These are phyloP conservation scores for Nyleta sp. DNA, from an alignment of 2,888 invertebrate species.

Conservation along the genomic window DNA sequence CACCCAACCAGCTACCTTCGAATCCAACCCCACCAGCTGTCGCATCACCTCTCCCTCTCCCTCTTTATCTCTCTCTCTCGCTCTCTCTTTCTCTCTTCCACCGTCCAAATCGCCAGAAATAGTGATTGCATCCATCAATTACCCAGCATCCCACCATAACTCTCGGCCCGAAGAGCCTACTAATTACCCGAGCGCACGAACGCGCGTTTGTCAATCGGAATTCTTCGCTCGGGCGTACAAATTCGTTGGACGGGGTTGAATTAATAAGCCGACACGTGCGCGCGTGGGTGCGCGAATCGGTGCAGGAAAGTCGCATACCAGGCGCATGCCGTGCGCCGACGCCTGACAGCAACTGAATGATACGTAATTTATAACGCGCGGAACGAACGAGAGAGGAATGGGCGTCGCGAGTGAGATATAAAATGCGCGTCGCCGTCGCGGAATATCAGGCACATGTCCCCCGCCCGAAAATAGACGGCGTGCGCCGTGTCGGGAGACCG, in stretches of 20 bases:
- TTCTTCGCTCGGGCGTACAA: constrained; percentile 42
- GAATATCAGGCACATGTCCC: constrained; percentile 81
- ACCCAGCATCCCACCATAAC: constrained; percentile 19
- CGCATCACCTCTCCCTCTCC: too few relatives aligned
- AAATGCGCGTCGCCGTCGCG: constrained; percentile 65
- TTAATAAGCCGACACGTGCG: constrained; percentile 57
- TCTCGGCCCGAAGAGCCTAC: constrained; percentile 27
- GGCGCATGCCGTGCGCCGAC: constrained; percentile 73
- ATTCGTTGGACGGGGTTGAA: constrained; percentile 48
- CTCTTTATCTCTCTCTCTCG: too few relatives aligned
- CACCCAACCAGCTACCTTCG: too few relatives aligned
- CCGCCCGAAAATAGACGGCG: constrained; percentile 77
- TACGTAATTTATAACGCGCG: constrained; percentile 80
- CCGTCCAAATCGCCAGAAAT: background rate
- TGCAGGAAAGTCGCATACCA: constrained; percentile 50
- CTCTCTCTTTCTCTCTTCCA: too few relatives aligned
- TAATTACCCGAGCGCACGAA: constrained; percentile 46
- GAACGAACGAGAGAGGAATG: constrained; percentile 48
- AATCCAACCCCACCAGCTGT: too few relatives aligned
- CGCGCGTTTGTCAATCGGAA: constrained; percentile 45
- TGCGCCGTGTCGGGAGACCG: constrained; percentile 77
- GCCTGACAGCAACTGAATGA: constrained; percentile 77
- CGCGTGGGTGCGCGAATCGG: constrained; percentile 60
- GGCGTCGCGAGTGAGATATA: constrained; percentile 51
- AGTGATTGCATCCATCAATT: background rate